phyloP scores from a whole-genome alignment of 2,888 invertebrate genomes.

The Nephrotoma guestfalica region DNA sequence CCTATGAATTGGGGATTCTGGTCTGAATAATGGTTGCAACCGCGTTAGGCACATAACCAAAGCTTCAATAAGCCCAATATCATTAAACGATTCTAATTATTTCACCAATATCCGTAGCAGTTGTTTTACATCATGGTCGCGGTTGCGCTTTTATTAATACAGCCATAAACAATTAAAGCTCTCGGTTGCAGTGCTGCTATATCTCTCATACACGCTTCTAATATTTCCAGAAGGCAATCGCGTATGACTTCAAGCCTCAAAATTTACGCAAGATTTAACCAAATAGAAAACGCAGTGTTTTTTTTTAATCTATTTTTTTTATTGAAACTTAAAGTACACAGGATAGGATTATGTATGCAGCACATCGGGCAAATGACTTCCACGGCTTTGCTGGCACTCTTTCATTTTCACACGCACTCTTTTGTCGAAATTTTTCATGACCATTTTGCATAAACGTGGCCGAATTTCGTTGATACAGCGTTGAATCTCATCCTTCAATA shows the following conservation, averaged over 20 bases:
- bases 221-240: slow-evolving; percentile 89
- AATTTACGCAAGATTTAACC: too few relatives aligned
- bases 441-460: too few relatives aligned
- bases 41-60: slow-evolving; percentile 93
- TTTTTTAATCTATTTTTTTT: too few relatives aligned
- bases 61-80: slow-evolving; percentile 79
- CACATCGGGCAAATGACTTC: too few relatives aligned
- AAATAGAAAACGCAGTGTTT: too few relatives aligned
- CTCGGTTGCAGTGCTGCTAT: slow-evolving; percentile 88
- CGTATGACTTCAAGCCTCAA: slow-evolving; percentile 87
- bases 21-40: slow-evolving; percentile 76
- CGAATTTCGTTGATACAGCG: too few relatives aligned
- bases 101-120: slow-evolving; percentile 83
- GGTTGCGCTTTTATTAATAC: slow-evolving; percentile 81
- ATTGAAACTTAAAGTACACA: too few relatives aligned
- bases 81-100: slow-evolving; percentile 87
- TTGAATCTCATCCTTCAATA: too few relatives aligned
- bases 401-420: too few relatives aligned
- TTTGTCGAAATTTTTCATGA: too few relatives aligned
- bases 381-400: too few relatives aligned
- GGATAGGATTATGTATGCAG: too few relatives aligned
- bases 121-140: slow-evolving; percentile 84
- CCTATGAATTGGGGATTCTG: slow-evolving; percentile 81
- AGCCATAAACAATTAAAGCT: slow-evolving; percentile 93
- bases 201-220: slow-evolving; percentile 94